Conservation (phyloP, 2,888 invertebrate species). For the Osedax fenrisi region DNA sequence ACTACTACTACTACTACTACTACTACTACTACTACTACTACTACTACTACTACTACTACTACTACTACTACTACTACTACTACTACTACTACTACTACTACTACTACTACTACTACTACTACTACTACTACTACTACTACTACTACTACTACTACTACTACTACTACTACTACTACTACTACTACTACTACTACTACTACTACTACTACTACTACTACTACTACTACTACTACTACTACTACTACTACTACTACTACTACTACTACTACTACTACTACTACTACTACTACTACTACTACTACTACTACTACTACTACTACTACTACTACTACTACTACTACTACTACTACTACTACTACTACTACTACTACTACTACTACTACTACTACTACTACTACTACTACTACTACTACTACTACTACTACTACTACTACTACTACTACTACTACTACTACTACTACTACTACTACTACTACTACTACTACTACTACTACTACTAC, state of each 20-base stretch:
- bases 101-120: not conserved
- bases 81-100: not conserved
- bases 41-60: not conserved
- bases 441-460: not conserved
- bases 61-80: not conserved
- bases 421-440: not conserved
- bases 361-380: not conserved
- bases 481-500: not conserved
- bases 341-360: not conserved
- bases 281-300: not conserved
- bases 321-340: not conserved
- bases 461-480: not conserved
- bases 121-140: not conserved
- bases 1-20: not conserved
- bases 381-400: not conserved
- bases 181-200: not conserved
- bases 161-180: not conserved
- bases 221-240: not conserved
- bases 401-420: not conserved
- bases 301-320: not conserved
- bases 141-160: not conserved
- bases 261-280: not conserved
- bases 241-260: not conserved
- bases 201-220: not conserved
- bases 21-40: not conserved